Base-by-base conservation (phyloP, 1,140 invertebrate species). In the Popillia japonica region DNA sequence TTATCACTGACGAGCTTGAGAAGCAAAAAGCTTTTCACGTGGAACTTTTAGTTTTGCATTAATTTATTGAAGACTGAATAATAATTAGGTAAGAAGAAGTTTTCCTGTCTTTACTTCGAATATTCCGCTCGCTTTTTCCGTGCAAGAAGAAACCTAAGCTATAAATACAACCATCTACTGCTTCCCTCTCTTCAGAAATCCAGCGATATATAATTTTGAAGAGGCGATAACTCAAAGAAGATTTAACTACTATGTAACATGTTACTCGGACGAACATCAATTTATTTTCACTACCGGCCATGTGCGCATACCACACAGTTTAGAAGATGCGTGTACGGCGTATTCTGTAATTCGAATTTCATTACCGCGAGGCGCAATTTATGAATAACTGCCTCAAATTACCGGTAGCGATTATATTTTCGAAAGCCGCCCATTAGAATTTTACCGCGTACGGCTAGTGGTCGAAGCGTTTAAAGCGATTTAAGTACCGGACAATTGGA, bases 331-430 rank as follows among this genome's bases (percentile, higher is more conserved):
- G 61, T 34, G 22, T 10, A 14, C n/a, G 44, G 10, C 48, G 14
- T 22, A 14, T 68, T 68, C 22, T 68, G 61, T 68, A 68, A 68
- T 68, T 68, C 22, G 61, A 68, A 68, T 68, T 23, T 68, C 22
- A 68, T 68, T 68, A 68, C 22, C 61, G 61, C 27, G 6, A 22
- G 27, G 22, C 61, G 61, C 61, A 68, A 68, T 68, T 68, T 14
- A 68, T 10, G 61, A 68, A 27, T 68, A 68, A 68, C 61, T 68
- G 22, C 27, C 61, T 68, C 14, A 68, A 68, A 68, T 68, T 68
- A 68, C 61, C 61, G 61, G 61, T 68, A 68, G 61, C 61, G 61
- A 68, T 34, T 68, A 68, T 68, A 22, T 68, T 68, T 68, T 11
- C 22, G 61, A 34, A 68, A 68, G 27, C 11, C 61, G 27, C 3